Conservation (phyloP, 2,888 invertebrate species). For the Folsomia candida region DNA sequence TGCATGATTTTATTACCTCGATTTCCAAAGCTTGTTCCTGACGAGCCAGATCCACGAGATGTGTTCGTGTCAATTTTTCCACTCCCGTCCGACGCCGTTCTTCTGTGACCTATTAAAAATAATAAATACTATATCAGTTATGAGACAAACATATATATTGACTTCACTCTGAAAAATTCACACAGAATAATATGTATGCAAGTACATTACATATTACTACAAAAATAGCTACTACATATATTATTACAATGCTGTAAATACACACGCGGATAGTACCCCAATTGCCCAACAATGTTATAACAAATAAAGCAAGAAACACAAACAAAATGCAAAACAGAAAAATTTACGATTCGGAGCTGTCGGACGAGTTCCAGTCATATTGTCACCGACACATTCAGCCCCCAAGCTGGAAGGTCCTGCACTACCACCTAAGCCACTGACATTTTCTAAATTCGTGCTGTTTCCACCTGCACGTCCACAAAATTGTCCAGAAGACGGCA, state of each 20-base stretch:
- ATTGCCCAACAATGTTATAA: not conserved
- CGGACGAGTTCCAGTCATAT: not conserved
- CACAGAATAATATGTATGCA: too few species aligned
- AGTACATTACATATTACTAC: too few species aligned
- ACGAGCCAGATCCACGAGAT: too few species aligned
- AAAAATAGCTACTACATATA: too few species aligned
- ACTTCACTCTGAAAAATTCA: too few species aligned
- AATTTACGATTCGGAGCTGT: not conserved
- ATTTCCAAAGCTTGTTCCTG: too few species aligned
- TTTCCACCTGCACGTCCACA: not conserved
- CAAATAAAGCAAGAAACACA: not conserved
- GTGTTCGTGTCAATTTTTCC: too few species aligned
- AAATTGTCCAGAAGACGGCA: not conserved
- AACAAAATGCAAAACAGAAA: not conserved
- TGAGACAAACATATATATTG: too few species aligned
- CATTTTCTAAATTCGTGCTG: not conserved
- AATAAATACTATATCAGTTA: too few species aligned
- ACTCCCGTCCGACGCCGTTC: slow-evolving; percentile 45
- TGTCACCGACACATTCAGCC: not conserved
- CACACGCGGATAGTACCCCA: too few species aligned
- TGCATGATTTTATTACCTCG: too few species aligned
- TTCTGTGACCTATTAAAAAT: slow-evolving; percentile 34
- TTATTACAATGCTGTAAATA: too few species aligned
- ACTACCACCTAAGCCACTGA: not conserved
- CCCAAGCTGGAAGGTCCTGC: slow-evolving; percentile 8